These are phyloP conservation scores for Didymodactylos carnosus DNA, from an alignment of 2,888 invertebrate species.

Conservation along the genomic window DNA sequence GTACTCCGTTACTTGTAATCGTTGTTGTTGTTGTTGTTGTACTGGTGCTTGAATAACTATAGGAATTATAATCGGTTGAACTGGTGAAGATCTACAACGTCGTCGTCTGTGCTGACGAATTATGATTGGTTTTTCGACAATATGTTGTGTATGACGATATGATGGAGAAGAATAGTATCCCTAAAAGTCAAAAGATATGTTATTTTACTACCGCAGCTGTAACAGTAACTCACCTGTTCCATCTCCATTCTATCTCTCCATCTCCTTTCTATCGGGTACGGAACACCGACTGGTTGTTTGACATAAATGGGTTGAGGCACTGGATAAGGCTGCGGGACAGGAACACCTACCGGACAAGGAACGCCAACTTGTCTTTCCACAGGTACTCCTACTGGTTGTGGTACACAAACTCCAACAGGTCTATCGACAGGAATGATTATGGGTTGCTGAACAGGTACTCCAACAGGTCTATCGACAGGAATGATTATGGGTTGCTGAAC, in stretches of 20 bases:
- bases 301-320: neutral
- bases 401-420: neutral
- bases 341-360: neutral
- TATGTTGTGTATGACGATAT: neutral
- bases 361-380: neutral
- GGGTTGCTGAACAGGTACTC: neutral
- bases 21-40: neutral
- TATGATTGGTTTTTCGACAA: neutral
- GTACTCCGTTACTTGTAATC: neutral
- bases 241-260: no score
- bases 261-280: no score
- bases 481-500: neutral
- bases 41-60: neutral
- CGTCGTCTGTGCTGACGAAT: neutral
- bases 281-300: neutral
- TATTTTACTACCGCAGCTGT: no score
- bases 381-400: neutral
- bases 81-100: neutral
- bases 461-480: neutral
- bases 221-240: no score
- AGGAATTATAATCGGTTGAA: neutral
- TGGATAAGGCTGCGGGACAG: neutral
- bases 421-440: neutral
- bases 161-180: neutral
- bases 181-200: no score